These are phyloP conservation scores for Nansenia antarctica DNA, from an alignment of 2,113 vertebrate genomes.

Conservation along the genomic window DNA sequence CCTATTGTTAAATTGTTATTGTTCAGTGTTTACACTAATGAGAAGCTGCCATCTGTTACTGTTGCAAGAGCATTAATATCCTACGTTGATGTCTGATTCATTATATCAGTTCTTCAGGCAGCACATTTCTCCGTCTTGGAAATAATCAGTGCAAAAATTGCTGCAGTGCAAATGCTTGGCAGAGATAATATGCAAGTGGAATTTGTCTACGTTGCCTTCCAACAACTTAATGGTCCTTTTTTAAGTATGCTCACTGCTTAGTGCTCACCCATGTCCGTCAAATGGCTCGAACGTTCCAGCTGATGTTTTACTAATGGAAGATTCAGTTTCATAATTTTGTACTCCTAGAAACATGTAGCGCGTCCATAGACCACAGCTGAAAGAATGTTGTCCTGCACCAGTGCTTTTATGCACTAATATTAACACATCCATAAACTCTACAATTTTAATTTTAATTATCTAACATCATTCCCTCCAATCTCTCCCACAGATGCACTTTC, in stretches of 20 bases:
- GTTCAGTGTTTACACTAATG: too few relatives aligned
- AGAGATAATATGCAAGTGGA: too few relatives aligned
- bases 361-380: conserved; percentile 4
- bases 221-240: too few relatives aligned
- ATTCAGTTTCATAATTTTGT: background rate
- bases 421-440: conserved; percentile 13
- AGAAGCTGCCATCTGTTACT: too few relatives aligned
- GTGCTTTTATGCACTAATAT: conserved; percentile 24
- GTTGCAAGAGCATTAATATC: too few relatives aligned
- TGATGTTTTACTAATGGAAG: background rate
- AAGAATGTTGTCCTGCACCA: conserved; percentile 33
- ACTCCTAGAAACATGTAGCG: conserved; percentile 23
- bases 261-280: too few relatives aligned
- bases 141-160: too few relatives aligned
- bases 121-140: background rate
- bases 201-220: too few relatives aligned
- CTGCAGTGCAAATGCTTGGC: background rate
- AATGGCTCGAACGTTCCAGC: background rate
- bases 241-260: too few relatives aligned
- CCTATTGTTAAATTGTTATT: too few relatives aligned
- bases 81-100: too few relatives aligned
- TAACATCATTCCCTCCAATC: conserved; percentile 11
- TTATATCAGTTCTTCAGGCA: too few relatives aligned
- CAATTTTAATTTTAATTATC: conserved; percentile 25
- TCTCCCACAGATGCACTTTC: background rate